Conservation (phyloP, 1,140 invertebrate genomes). For the Drosophila sturtevanti region DNA sequence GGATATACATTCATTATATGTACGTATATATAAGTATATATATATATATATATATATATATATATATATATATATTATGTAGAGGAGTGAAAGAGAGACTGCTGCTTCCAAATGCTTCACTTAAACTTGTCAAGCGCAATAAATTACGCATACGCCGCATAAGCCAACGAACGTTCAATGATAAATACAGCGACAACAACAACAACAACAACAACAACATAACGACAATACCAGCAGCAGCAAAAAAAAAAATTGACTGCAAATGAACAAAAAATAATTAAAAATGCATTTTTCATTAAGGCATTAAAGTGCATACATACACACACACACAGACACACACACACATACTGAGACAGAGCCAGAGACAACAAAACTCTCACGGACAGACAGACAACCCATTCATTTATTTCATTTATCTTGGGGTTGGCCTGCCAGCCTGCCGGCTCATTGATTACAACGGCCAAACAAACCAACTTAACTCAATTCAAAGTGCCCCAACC, state of each 20-base stretch:
- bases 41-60: neutral
- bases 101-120: constrained; percentile 33
- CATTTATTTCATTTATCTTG: constrained; percentile 79
- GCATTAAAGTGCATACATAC: constrained; percentile 62
- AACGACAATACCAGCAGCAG: neutral
- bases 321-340: constrained; percentile 13
- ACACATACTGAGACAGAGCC: neutral
- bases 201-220: neutral
- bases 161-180: constrained; percentile 57
- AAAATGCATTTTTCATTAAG: constrained; percentile 80
- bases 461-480: constrained; percentile 9
- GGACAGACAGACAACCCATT: constrained; percentile 46
- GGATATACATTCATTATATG: constrained; percentile 30
- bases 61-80: neutral
- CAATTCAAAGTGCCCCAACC: neutral
- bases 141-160: constrained; percentile 74
- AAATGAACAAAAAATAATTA: constrained; percentile 80
- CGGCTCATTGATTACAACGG: constrained; percentile 63
- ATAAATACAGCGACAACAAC: constrained; percentile 14
- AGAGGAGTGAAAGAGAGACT: neutral
- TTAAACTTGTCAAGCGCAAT: constrained; percentile 67
- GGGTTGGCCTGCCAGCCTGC: constrained; percentile 34
- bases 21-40: neutral
- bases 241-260: constrained; percentile 46
- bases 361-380: constrained; percentile 3